Conservation (phyloP, 2,797 vertebrate species). For the Malacoctenus gilli region DNA sequence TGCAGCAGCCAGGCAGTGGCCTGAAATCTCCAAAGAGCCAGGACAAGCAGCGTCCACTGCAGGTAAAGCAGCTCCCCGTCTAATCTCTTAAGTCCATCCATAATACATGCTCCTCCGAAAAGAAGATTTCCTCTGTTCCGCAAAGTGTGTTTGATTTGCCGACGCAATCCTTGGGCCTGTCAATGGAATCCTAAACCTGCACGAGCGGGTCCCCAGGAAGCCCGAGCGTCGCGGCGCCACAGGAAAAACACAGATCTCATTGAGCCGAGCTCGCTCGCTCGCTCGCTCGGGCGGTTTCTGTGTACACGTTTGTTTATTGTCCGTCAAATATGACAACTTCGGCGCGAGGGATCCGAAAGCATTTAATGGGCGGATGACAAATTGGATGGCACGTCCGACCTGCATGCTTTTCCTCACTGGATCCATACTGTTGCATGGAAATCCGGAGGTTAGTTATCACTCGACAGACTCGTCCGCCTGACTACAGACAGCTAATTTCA, state of each 20-base stretch:
- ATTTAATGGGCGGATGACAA: slow-evolving; percentile 17
- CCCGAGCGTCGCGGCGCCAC: slow-evolving; percentile 39
- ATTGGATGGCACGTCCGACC: slow-evolving; percentile 25
- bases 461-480: slow-evolving; percentile 52
- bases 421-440: slow-evolving; percentile 27
- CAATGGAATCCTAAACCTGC: slow-evolving; percentile 74
- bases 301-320: background rate
- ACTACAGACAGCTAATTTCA: slow-evolving; percentile 69
- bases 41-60: slow-evolving; percentile 98
- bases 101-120: slow-evolving; percentile 78
- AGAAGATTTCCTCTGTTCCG: slow-evolving; percentile 82
- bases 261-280: slow-evolving; percentile 9
- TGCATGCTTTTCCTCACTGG: slow-evolving; percentile 1
- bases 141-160: slow-evolving; percentile 83
- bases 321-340: slow-evolving; percentile 17
- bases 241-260: slow-evolving; percentile 40
- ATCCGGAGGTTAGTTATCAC: slow-evolving; percentile 56
- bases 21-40: slow-evolving; percentile 99
- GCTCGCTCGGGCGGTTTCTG: too few relatives aligned
- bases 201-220: slow-evolving; percentile 59
- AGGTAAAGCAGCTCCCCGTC: slow-evolving; percentile 87
- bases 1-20: slow-evolving; percentile 98
- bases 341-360: slow-evolving; percentile 2
- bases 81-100: slow-evolving; percentile 84
- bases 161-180: slow-evolving; percentile 73